Percentiles rank a stretch among this genome's conserved stretches.
These are phyloP conservation scores for Plutella xylostella DNA, from an alignment of 2,888 invertebrate species.

Conservation along the genomic window DNA sequence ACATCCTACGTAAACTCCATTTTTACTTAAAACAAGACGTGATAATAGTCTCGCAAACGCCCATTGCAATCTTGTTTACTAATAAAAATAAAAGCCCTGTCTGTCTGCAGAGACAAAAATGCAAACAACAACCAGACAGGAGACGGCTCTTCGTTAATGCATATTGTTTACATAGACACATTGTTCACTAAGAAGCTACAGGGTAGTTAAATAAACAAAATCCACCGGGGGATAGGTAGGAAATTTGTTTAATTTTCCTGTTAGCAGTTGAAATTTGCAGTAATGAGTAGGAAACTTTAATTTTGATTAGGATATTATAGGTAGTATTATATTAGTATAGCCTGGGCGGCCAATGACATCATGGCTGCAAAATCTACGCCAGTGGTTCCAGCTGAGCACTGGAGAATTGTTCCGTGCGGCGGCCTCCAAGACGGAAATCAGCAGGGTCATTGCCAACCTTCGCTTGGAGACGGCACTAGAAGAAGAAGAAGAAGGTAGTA, in stretches of 20 bases:
- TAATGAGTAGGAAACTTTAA: neutral
- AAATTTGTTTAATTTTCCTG: no score
- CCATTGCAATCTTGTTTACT: constrained; percentile 4
- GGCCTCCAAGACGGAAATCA: no score
- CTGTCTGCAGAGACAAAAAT: constrained; percentile 2
- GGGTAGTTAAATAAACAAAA: neutral
- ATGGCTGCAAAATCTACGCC: no score
- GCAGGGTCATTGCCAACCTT: no score
- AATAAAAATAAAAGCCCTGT: constrained; percentile 7
- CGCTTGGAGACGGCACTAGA: no score
- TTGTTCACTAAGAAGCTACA: constrained; percentile 2
- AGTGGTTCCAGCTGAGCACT: no score
- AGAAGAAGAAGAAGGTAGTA: no score
- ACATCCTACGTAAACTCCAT: neutral
- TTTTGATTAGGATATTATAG: neutral
- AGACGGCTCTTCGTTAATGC: constrained; percentile 41
- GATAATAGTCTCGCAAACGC: neutral
- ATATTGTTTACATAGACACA: constrained; percentile 30
- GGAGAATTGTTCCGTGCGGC: no score
- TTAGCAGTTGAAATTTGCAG: no score
- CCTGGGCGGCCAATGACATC: no score
- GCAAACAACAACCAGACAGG: constrained; percentile 12
- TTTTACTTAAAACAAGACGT: neutral
- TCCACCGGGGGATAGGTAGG: no score
- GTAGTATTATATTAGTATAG: neutral